Conservation (phyloP, 2,888 invertebrate genomes). For the Eilema sororculum region DNA sequence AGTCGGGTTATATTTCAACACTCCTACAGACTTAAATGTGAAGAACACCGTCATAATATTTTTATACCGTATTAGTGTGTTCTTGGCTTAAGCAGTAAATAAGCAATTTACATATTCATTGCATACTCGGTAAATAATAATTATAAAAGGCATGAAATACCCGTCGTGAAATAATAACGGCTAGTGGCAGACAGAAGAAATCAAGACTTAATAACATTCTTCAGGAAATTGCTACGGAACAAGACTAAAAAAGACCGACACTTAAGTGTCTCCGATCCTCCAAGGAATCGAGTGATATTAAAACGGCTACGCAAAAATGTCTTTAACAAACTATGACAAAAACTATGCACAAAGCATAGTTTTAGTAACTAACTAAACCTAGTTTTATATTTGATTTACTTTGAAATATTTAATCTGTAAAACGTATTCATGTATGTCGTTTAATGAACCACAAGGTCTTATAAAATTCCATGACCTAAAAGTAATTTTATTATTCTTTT, state of each 20-base stretch:
- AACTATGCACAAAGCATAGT: too few relatives aligned
- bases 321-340: too few relatives aligned
- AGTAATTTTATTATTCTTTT: too few relatives aligned
- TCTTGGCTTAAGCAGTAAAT: background rate
- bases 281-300: background rate
- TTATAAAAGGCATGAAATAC: too few relatives aligned
- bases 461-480: too few relatives aligned
- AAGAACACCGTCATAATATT: background rate
- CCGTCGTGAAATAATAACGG: background rate
- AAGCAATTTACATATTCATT: too few relatives aligned
- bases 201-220: background rate
- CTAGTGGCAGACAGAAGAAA: background rate
- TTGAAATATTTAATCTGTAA: too few relatives aligned
- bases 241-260: background rate
- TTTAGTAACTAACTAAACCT: too few relatives aligned
- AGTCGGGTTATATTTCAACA: conserved; percentile 37
- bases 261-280: background rate
- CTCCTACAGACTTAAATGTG: background rate
- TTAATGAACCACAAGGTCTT: too few relatives aligned
- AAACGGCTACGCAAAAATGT: background rate
- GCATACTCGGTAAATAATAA: too few relatives aligned
- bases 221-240: background rate
- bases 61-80: background rate
- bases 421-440: too few relatives aligned
- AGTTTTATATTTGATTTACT: too few relatives aligned